Evolutionary conservation across 2,797 vertebrate species (phyloP).

Genomic region (Enteromius anoplus): DNA sequence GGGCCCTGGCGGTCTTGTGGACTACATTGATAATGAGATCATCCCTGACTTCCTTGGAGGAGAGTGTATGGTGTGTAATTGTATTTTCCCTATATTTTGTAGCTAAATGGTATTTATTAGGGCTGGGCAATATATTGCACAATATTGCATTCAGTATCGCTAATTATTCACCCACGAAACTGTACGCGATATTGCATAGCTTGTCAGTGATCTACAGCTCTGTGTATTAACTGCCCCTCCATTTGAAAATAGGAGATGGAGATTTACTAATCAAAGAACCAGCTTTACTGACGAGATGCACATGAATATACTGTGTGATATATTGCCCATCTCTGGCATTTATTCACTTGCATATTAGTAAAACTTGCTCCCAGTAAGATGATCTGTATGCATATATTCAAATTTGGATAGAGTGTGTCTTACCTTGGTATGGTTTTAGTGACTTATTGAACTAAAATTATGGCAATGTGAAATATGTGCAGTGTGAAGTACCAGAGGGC

Average conservation of each 20-base stretch:
- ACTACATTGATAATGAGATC: constrained; percentile 97
- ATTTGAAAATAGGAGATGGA: too few relatives aligned
- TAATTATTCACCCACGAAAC: too few relatives aligned
- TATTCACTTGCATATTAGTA: not conserved
- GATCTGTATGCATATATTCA: not conserved
- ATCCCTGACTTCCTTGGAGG: constrained; percentile 97
- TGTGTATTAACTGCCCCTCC: too few relatives aligned
- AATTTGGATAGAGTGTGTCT: not conserved
- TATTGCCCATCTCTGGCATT: not conserved
- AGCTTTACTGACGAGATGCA: too few relatives aligned
- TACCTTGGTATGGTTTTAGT: not conserved
- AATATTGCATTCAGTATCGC: too few relatives aligned
- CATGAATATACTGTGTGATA: too few relatives aligned
- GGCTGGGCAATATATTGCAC: too few relatives aligned
- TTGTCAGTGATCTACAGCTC: too few relatives aligned
- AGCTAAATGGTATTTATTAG: not conserved
- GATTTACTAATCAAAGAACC: too few relatives aligned
- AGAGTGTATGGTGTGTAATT: constrained; percentile 90
- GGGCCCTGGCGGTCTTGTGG: constrained; percentile 92
- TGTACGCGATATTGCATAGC: too few relatives aligned
- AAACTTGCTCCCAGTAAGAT: not conserved
- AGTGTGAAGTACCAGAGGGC: constrained; percentile 98
- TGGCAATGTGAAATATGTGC: constrained; percentile 3
- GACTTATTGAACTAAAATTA: not conserved
- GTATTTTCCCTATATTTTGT: not conserved